Base-by-base conservation (phyloP, 2,888 invertebrate species). In the Trichopoda pennipes region DNA sequence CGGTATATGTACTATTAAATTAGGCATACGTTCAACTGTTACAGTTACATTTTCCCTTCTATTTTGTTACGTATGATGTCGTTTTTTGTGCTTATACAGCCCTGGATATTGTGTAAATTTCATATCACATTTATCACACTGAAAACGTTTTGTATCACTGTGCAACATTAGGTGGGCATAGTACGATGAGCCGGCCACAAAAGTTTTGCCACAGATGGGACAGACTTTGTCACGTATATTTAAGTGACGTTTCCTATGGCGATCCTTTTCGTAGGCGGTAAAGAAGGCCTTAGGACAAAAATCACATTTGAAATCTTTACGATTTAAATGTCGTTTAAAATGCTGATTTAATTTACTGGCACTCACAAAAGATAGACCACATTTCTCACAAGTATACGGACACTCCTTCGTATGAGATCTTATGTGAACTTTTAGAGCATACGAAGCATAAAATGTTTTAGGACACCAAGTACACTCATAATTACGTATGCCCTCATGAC, bases 271-370 rank as follows among this genome's bases (percentile, higher is more conserved):
- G 77, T 87, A 87, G 10, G 88, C 89, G 7, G 89, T 86, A 17
- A 85, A 90, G 77, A 90, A 90, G 0, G 87, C 86, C 76, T 90
- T 90, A 12, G 87, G 86, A 70, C 90, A 90, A 9, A 87, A 86
- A 6, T 81, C 85, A 75, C 90, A 90, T 0, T 85, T 84, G 75
- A 84, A 87, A 35, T 89, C 89, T 1, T 89, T 87, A 28, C 89
- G 81, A 64, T 87, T 86, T 3, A 80, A 81, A 16, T 90, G 90
- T 1, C 89, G 85, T 44, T 90, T 89, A 0, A 88, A 86, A 17
- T 90, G 90, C 81, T 89, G 90, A 79, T 90, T 90, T 19, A 89
- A 83, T 44, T 90, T 90, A 70, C 90, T 89, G 80, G 86, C 88
- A 61, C 89, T 89, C 0, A 89, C 88, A 49, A 89, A 90, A 3